Percentiles rank a stretch among this genome's conserved stretches.
phyloP scores from a whole-genome alignment of 2,888 invertebrate species.

The Drosophila yooni region DNA sequence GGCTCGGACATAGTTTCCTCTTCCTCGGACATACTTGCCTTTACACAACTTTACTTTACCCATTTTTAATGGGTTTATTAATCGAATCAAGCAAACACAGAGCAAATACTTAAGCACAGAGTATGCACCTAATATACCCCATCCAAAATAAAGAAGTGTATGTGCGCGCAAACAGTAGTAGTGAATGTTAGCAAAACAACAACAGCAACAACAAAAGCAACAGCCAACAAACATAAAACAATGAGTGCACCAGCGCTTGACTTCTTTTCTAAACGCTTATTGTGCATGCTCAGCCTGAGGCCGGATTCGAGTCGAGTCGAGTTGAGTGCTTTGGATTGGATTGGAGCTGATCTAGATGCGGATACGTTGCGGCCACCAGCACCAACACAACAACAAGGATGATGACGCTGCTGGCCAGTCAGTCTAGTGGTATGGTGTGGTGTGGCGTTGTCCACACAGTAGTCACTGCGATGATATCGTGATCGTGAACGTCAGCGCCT shows the following conservation, averaged over 20 bases:
- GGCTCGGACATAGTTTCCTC: neutral
- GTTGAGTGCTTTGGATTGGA: slow-evolving; percentile 2
- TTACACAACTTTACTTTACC: neutral
- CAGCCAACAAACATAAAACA: slow-evolving; percentile 24
- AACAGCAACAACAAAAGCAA: slow-evolving; percentile 19
- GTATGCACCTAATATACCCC: neutral
- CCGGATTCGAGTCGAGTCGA: slow-evolving; percentile 42
- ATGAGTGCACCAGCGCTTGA: slow-evolving; percentile 56
- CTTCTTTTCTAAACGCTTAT: slow-evolving; percentile 55
- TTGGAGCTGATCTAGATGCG: slow-evolving; percentile 61
- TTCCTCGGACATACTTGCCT: neutral
- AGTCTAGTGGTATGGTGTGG: neutral
- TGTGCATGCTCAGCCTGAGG: slow-evolving; percentile 61
- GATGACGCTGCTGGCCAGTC: slow-evolving; percentile 1
- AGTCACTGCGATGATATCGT: slow-evolving; percentile 53
- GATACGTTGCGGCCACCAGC: slow-evolving; percentile 18
- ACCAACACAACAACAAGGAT: slow-evolving; percentile 10
- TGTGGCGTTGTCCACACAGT: slow-evolving; percentile 40
- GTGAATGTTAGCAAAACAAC: slow-evolving; percentile 30
- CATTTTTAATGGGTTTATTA: neutral
- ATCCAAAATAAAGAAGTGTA: neutral
- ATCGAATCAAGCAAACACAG: neutral
- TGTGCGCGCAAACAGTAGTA: slow-evolving; percentile 15
- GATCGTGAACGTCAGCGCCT: slow-evolving; percentile 54
- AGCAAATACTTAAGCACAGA: neutral